These are phyloP conservation scores for Caenorhabditis virilis DNA, from an alignment of 2,888 invertebrate genomes.

Conservation along the genomic window DNA sequence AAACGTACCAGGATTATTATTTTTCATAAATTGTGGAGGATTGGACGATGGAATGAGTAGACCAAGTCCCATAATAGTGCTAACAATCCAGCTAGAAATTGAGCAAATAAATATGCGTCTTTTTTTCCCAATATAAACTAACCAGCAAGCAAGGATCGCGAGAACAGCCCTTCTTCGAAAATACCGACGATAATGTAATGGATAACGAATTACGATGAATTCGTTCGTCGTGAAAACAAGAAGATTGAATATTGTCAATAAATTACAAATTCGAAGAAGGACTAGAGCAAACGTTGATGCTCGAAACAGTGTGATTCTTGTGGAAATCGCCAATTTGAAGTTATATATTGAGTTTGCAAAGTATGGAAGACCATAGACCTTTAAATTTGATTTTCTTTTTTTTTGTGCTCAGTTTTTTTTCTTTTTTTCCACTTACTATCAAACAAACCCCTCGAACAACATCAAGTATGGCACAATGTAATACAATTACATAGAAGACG, in stretches of 20 bases:
- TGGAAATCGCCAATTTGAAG: slow-evolving; percentile 26
- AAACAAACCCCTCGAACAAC: slow-evolving; percentile 62
- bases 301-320: slow-evolving; percentile 29
- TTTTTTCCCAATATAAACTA: neutral
- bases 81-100: slow-evolving; percentile 65
- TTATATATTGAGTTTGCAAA: slow-evolving; percentile 41
- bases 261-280: slow-evolving; percentile 64
- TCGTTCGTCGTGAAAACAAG: slow-evolving; percentile 68
- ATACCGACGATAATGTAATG: slow-evolving; percentile 67
- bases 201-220: slow-evolving; percentile 65
- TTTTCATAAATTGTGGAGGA: neutral
- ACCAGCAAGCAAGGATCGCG: slow-evolving; percentile 58
- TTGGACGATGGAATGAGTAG: slow-evolving; percentile 38
- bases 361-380: slow-evolving; percentile 46
- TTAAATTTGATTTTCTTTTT: slow-evolving; percentile 1
- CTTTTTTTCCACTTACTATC: slow-evolving; percentile 34
- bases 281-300: slow-evolving; percentile 60
- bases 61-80: slow-evolving; percentile 60
- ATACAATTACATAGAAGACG: slow-evolving; percentile 67
- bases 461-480: slow-evolving; percentile 67
- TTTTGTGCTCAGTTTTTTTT: neutral
- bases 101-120: too few relatives aligned
- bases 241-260: slow-evolving; percentile 68
- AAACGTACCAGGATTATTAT: neutral
- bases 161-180: slow-evolving; percentile 60